A percentile compares a stretch with the other conserved stretches of the same genome.
Conservation (phyloP, 2,888 invertebrate species). For the Ametastegia equiseti region DNA sequence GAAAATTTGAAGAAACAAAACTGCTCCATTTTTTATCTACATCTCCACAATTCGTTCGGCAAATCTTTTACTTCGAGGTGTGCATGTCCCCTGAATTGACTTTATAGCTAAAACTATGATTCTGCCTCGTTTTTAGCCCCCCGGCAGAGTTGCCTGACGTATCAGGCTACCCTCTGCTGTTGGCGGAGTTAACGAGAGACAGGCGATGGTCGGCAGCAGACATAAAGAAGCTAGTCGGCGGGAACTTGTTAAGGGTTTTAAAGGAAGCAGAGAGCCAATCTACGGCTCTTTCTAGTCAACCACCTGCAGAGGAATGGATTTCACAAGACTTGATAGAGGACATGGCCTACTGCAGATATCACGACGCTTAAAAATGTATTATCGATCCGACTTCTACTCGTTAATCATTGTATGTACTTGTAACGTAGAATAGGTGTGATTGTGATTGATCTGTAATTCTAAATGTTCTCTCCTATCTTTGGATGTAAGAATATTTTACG, state of each 20-base stretch:
- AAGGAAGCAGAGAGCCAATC: conserved; percentile 77
- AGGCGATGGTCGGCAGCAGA: conserved; percentile 80
- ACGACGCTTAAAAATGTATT: conserved; percentile 60
- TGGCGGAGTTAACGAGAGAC: conserved; percentile 80
- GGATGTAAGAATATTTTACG: conserved; percentile 14
- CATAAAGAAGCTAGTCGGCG: conserved; percentile 80
- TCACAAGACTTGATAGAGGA: conserved; percentile 78
- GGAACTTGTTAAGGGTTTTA: conserved; percentile 79
- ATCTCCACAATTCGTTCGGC: too few relatives aligned
- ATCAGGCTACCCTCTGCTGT: conserved; percentile 79
- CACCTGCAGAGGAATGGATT: conserved; percentile 79
- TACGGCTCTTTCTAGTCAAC: conserved; percentile 71
- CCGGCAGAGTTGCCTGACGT: conserved; percentile 79
- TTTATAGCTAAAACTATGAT: neutral
- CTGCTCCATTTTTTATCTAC: too few relatives aligned
- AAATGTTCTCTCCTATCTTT: neutral
- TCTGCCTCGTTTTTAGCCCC: conserved; percentile 68
- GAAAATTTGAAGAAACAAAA: too few relatives aligned
- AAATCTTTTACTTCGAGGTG: too few relatives aligned
- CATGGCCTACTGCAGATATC: conserved; percentile 79
- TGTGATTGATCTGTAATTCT: neutral
- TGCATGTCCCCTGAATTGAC: neutral
- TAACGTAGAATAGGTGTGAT: neutral
- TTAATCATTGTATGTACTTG: conserved; percentile 1
- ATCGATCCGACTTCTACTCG: neutral